A percentile compares a stretch with the other conserved stretches of the same genome.
These are phyloP conservation scores for Drosophila diplacantha DNA, from an alignment of 2,888 invertebrate genomes.

Conservation along the genomic window DNA sequence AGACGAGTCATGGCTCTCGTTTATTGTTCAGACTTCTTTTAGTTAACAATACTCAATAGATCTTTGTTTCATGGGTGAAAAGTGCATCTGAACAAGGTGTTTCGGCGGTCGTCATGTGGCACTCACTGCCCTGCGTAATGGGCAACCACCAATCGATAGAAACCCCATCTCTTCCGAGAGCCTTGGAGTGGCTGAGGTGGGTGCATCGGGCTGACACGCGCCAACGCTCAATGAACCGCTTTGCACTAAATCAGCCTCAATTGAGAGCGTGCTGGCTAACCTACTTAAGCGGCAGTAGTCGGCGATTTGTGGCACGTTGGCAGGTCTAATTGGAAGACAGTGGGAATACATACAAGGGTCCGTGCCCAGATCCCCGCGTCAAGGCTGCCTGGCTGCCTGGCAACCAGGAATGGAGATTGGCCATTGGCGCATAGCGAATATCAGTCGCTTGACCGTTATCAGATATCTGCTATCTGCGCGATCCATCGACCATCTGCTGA, in stretches of 20 bases:
- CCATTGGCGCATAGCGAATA: not conserved
- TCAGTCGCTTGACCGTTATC: slow-evolving; percentile 21
- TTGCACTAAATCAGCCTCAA: slow-evolving; percentile 46
- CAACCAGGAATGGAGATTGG: not conserved
- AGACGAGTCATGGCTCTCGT: no score
- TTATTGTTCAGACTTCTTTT: not conserved
- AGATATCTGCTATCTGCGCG: slow-evolving; percentile 16
- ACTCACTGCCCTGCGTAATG: not conserved
- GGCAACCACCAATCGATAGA: slow-evolving; percentile 19
- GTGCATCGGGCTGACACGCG: slow-evolving; percentile 27
- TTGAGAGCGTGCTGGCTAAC: slow-evolving; percentile 55
- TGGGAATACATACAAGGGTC: slow-evolving; percentile 28
- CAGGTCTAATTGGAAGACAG: slow-evolving; percentile 48
- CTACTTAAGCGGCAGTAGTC: slow-evolving; percentile 51
- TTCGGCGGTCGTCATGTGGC: not conserved
- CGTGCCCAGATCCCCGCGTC: slow-evolving; percentile 10
- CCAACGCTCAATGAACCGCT: slow-evolving; percentile 28
- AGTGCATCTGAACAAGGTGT: not conserved
- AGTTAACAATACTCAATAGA: not conserved
- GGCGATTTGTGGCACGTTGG: slow-evolving; percentile 47
- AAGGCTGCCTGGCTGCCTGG: slow-evolving; percentile 20
- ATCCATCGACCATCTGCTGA: slow-evolving; percentile 49
- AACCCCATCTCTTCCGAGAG: slow-evolving; percentile 2
- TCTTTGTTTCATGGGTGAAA: not conserved
- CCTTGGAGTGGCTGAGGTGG: slow-evolving; percentile 29